Evolutionary conservation across 2,113 vertebrate species (phyloP), one percentile per base, ranked within the genome.

Genomic region (Cromileptes altivelis): DNA sequence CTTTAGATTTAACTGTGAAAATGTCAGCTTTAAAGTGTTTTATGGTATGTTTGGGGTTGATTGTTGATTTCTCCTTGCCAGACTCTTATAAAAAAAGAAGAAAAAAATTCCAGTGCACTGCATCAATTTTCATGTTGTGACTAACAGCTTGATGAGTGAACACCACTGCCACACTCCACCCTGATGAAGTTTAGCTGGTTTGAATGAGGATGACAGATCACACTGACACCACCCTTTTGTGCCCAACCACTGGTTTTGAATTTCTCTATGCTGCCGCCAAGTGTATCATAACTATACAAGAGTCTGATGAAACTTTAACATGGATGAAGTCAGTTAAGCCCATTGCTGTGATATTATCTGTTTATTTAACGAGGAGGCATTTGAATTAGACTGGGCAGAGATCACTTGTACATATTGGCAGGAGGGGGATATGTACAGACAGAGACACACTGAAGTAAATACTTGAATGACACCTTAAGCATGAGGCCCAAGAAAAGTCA

Each of bases 181-280:
- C 76, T 27, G n/a, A 70, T 88, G 77, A 64, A 55, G 42, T 58
- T 78, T 3, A 60, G 57, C 8, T 30, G 23, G 23, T 79, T 50
- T 65, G 21, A 85, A 57, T 19, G 42, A 71, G 33, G 53, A 69
- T 78, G 74, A 67, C 76, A 69, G 63, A 52, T 49, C 57, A 47
- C 70, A 58, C 52, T 2, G 56, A 60, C 80, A n/a, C 23, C 78
- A 56, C 70, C 77, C 62, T 70, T n/a, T 21, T 71, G 61, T 53
- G 42, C 64, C 58, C 67, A 33, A 30, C 45, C 33, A 37, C 37
- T 52, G 58, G 69, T 11, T 76, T 76, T 56, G 12, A 53, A 73
- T 69, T 21, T 69, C 62, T 61, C 33, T n/a, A 65, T 13, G 60
- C 67, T 58, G 77, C 13, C 12, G 12, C 70, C n/a, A 74, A 57